phyloP scores from a whole-genome alignment of 2,888 invertebrate species.

The Tanaodytes sp. region DNA sequence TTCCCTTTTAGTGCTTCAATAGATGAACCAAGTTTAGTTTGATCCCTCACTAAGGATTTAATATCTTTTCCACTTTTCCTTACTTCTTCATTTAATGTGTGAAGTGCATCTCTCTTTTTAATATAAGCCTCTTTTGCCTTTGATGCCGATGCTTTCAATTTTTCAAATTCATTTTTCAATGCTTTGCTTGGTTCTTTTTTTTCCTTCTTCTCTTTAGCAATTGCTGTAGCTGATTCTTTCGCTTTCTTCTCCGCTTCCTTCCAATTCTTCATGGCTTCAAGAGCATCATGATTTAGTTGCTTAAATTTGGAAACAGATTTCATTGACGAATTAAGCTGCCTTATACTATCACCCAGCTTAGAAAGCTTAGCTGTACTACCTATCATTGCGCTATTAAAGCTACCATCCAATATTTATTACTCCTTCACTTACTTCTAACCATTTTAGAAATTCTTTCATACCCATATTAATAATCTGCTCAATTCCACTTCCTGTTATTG shows the following conservation, averaged over 20 bases:
- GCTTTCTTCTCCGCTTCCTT: too few relatives aligned
- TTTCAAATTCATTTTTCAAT: slow-evolving; percentile 6
- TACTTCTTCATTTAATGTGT: too few relatives aligned
- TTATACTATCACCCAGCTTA: slow-evolving; percentile 1
- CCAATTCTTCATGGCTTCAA: background rate
- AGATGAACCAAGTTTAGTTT: too few relatives aligned
- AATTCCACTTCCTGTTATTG: too few relatives aligned
- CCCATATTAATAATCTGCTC: too few relatives aligned
- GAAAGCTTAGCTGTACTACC: slow-evolving; percentile 10
- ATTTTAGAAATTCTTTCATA: too few relatives aligned
- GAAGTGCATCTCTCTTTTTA: slow-evolving; percentile 13
- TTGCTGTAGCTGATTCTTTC: too few relatives aligned
- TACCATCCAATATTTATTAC: slow-evolving; percentile 7
- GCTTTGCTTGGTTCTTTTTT: slow-evolving; percentile 2
- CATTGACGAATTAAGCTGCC: slow-evolving; percentile 5
- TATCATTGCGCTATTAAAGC: slow-evolving; percentile 9
- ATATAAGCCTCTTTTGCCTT: slow-evolving; percentile 8
- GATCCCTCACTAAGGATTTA: too few relatives aligned
- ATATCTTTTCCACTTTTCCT: too few relatives aligned
- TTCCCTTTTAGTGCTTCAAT: too few relatives aligned
- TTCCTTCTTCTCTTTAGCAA: background rate
- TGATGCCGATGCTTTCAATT: slow-evolving; percentile 2
- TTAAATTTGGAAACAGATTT: slow-evolving; percentile 16
- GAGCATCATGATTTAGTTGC: background rate
- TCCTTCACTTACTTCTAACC: too few relatives aligned